Evolutionary conservation across 1,140 invertebrate species (phyloP).

Genomic region (Drosophila malerkotliana): DNA sequence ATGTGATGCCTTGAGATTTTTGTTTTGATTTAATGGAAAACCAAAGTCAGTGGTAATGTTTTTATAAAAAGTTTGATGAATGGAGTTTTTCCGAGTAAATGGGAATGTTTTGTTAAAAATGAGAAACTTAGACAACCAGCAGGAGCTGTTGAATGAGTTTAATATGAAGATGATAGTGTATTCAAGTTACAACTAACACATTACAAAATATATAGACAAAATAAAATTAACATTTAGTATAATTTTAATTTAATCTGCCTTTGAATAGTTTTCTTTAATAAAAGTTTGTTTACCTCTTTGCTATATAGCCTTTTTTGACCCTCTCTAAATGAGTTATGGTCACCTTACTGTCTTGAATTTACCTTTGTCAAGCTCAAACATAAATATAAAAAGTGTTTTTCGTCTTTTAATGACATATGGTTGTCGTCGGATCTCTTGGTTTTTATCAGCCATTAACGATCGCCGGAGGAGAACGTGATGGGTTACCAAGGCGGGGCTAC

Average conservation of each 20-base stretch:
- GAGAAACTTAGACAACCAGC: too few relatives aligned
- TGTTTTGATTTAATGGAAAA: background rate
- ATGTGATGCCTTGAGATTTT: slow-evolving; percentile 2
- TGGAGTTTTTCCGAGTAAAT: background rate
- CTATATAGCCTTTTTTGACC: slow-evolving; percentile 16
- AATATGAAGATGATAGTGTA: background rate
- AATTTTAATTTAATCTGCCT: background rate
- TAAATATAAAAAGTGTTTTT: slow-evolving; percentile 40
- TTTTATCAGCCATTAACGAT: slow-evolving; percentile 59
- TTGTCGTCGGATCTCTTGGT: slow-evolving; percentile 12
- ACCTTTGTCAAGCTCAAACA: slow-evolving; percentile 49
- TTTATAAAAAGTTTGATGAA: background rate
- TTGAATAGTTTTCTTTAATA: background rate
- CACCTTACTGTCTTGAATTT: slow-evolving; percentile 31
- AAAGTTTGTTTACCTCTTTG: background rate
- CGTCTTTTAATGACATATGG: slow-evolving; percentile 41
- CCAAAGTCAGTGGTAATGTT: slow-evolving; percentile 6
- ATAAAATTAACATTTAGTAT: background rate
- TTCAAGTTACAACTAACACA: background rate
- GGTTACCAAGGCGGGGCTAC: slow-evolving; percentile 34
- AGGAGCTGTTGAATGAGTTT: background rate
- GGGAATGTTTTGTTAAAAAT: too few relatives aligned
- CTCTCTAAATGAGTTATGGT: slow-evolving; percentile 25
- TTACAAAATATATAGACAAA: background rate
- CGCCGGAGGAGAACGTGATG: slow-evolving; percentile 40